Percentiles rank a stretch among this genome's conserved stretches.
Conservation (phyloP, 2,888 invertebrate genomes). For the Phaonia tiefii region DNA sequence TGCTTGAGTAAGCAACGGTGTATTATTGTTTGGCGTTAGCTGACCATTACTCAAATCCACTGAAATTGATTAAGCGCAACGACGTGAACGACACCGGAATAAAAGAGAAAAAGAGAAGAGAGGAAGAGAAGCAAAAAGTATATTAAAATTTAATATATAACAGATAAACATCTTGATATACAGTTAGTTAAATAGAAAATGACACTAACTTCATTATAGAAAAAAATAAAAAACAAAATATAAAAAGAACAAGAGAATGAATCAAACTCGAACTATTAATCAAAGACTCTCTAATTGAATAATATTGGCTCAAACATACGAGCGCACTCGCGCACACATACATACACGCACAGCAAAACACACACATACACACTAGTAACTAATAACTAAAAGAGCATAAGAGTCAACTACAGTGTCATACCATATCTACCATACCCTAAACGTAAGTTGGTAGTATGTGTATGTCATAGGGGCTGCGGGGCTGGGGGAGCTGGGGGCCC, state of each 20-base stretch:
- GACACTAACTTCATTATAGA: slow-evolving; percentile 43
- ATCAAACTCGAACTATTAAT: slow-evolving; percentile 52
- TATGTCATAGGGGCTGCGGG: not conserved
- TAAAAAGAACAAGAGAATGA: slow-evolving; percentile 18
- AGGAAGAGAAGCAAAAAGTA: slow-evolving; percentile 42
- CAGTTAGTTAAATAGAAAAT: slow-evolving; percentile 41
- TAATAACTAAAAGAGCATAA: slow-evolving; percentile 21
- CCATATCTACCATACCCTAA: slow-evolving; percentile 21
- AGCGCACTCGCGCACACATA: slow-evolving; percentile 6
- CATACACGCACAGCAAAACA: slow-evolving; percentile 9
- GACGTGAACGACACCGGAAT: slow-evolving; percentile 43
- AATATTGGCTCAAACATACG: slow-evolving; percentile 41
- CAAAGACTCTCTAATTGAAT: slow-evolving; percentile 54
- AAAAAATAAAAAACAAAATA: slow-evolving; percentile 4
- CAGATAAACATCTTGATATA: slow-evolving; percentile 34
- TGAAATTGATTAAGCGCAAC: slow-evolving; percentile 81
- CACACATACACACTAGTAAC: not conserved
- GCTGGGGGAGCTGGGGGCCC: slow-evolving; percentile 9
- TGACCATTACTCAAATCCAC: slow-evolving; percentile 98
- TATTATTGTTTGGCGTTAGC: slow-evolving; percentile 97
- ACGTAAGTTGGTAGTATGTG: not conserved
- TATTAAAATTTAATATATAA: slow-evolving; percentile 51
- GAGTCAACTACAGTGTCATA: slow-evolving; percentile 39
- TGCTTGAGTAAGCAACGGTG: slow-evolving; percentile 96
- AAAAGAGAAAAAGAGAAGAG: slow-evolving; percentile 51